Percentiles rank a stretch among this genome's conserved stretches.
Evolutionary conservation across 2,888 invertebrate genomes (phyloP).

Genomic region (Drosophila imparisetae): DNA sequence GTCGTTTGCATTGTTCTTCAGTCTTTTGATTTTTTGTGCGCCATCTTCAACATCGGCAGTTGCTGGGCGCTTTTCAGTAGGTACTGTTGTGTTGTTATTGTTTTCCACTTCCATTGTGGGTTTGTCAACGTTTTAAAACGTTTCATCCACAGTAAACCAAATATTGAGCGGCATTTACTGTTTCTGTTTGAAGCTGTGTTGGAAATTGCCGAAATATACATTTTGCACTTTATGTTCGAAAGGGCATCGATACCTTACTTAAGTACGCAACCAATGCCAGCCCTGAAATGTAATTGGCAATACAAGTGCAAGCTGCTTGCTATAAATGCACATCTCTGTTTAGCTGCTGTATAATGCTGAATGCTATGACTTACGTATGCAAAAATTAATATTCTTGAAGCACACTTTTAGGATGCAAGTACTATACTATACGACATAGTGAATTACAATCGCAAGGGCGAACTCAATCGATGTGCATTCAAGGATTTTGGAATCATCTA

Average conservation of each 20-base stretch:
- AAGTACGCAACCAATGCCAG: neutral
- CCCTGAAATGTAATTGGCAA: neutral
- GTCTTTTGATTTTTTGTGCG: constrained; percentile 41
- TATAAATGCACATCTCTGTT: neutral
- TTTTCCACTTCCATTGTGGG: constrained; percentile 53
- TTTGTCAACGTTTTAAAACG: constrained; percentile 32
- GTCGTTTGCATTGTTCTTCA: constrained; percentile 21
- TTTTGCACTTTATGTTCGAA: neutral
- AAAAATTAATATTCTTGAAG: neutral
- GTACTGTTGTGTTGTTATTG: constrained; percentile 45
- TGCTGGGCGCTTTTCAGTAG: constrained; percentile 32
- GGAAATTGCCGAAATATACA: neutral
- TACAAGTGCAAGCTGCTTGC: neutral
- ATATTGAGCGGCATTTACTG: constrained; percentile 18
- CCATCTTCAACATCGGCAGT: constrained; percentile 1
- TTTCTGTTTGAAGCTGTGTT: constrained; percentile 8
- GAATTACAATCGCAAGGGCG: neutral
- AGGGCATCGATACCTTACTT: neutral
- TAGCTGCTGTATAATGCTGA: neutral
- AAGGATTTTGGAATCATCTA: neutral
- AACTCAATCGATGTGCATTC: neutral
- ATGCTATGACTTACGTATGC: neutral
- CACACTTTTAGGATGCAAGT: neutral
- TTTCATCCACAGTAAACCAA: constrained; percentile 9
- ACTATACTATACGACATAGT: neutral